Conservation (phyloP, 1,140 invertebrate species). For the Caenorhabditis brenneri region DNA sequence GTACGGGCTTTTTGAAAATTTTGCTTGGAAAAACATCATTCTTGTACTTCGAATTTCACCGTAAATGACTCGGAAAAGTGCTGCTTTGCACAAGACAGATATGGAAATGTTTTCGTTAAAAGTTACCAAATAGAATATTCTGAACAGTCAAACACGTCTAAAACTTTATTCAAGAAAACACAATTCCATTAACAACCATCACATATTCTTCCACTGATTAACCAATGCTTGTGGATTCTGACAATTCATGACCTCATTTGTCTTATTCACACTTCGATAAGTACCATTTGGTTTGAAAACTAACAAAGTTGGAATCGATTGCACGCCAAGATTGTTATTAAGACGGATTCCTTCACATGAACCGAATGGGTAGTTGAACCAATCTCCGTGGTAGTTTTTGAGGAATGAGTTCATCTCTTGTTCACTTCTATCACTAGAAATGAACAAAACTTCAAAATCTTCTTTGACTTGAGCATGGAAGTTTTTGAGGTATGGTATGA, state of each 20-base stretch:
- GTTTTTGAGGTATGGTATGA: conserved; percentile 63
- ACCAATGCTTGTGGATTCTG: background rate
- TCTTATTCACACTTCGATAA: conserved; percentile 60
- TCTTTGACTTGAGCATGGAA: conserved; percentile 66
- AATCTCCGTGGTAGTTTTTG: conserved; percentile 63
- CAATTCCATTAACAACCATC: no score
- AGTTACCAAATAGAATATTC: no score
- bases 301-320: conserved; percentile 64
- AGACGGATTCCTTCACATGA: no score
- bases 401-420: conserved; percentile 62
- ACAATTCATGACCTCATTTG: conserved; percentile 54
- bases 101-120: no score
- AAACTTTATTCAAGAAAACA: no score
- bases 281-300: conserved; percentile 68
- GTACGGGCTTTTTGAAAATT: no score
- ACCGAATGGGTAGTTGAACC: conserved; percentile 61
- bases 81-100: no score
- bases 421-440: conserved; percentile 62
- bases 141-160: no score
- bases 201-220: background rate
- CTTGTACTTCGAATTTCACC: no score
- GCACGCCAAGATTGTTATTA: conserved; percentile 45
- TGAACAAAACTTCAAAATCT: conserved; percentile 67
- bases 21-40: no score
- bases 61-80: no score